These are phyloP conservation scores for Porites lutea DNA, from an alignment of 64 coral and sea anemone species.

Conservation along the genomic window DNA sequence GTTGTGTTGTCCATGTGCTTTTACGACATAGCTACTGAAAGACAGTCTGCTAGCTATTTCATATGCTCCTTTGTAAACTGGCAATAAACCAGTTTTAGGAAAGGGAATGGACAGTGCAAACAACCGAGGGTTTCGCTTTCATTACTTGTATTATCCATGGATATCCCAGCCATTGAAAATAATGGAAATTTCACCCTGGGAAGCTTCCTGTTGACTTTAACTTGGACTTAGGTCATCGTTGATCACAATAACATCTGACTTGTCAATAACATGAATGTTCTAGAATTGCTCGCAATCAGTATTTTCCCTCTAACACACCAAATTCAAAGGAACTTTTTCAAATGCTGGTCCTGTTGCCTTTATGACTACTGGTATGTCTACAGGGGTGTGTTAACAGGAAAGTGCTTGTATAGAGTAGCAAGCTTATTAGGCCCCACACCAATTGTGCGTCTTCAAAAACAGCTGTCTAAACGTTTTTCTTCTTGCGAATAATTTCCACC, in stretches of 20 bases:
- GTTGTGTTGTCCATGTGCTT: constrained; percentile 37
- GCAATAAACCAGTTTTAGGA: neutral
- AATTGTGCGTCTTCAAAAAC: neutral
- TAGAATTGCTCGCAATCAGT: no score
- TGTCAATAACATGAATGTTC: no score
- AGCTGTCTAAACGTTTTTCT: neutral
- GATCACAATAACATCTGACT: no score
- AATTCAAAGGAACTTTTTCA: neutral
- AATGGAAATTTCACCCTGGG: no score
- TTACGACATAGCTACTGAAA: neutral
- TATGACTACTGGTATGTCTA: neutral
- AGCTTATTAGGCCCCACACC: neutral
- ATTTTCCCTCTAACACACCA: neutral
- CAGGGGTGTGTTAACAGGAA: neutral
- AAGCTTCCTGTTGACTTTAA: neutral
- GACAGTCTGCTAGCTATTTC: neutral
- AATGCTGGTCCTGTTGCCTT: neutral
- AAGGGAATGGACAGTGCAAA: constrained; percentile 19
- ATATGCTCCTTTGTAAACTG: constrained; percentile 6
- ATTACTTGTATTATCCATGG: neutral
- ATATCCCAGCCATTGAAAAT: no score
- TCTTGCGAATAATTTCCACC: neutral
- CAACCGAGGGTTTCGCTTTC: neutral
- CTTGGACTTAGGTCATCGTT: neutral
- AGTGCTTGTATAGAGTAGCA: neutral